These are phyloP conservation scores for Acrocyrtus sp. DNA, from an alignment of 2,888 invertebrate genomes.

Conservation along the genomic window DNA sequence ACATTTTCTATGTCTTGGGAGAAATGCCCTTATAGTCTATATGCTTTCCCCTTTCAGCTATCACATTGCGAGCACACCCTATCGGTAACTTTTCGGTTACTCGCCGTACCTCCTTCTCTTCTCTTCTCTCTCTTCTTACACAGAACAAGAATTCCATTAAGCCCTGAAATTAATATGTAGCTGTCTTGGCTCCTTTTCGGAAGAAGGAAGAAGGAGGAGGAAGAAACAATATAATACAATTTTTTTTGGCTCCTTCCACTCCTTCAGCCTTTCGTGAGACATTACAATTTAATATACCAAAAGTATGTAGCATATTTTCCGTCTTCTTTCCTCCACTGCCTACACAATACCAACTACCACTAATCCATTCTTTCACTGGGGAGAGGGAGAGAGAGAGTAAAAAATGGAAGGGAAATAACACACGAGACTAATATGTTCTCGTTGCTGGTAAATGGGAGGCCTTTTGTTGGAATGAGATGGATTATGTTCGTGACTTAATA, in stretches of 20 bases:
- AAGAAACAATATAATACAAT: background rate
- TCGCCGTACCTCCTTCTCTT: background rate
- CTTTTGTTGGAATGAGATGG: slow-evolving; percentile 45
- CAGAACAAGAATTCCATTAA: slow-evolving; percentile 43
- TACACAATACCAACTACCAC: background rate
- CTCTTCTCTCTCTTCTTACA: background rate
- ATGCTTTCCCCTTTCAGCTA: slow-evolving; percentile 6
- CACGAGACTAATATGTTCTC: background rate
- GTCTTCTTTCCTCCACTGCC: slow-evolving; percentile 6
- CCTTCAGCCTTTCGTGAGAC: slow-evolving; percentile 49
- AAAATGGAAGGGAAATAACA: background rate
- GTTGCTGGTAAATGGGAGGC: slow-evolving; percentile 9
- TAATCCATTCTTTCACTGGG: no score
- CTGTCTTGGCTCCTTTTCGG: slow-evolving; percentile 23
- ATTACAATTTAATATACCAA: slow-evolving; percentile 39
- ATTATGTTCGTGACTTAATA: slow-evolving; percentile 60
- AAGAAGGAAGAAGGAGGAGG: slow-evolving; percentile 4
- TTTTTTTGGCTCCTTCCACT: no score
- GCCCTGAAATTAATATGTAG: slow-evolving; percentile 46
- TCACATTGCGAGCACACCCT: background rate
- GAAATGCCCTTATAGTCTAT: background rate
- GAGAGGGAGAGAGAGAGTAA: no score
- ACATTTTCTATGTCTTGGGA: no score
- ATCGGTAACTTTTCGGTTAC: slow-evolving; percentile 3
- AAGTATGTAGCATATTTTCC: slow-evolving; percentile 4